Evolutionary conservation across 2,797 vertebrate genomes (phyloP).

Genomic region (Gephyroberyx darwinii): DNA sequence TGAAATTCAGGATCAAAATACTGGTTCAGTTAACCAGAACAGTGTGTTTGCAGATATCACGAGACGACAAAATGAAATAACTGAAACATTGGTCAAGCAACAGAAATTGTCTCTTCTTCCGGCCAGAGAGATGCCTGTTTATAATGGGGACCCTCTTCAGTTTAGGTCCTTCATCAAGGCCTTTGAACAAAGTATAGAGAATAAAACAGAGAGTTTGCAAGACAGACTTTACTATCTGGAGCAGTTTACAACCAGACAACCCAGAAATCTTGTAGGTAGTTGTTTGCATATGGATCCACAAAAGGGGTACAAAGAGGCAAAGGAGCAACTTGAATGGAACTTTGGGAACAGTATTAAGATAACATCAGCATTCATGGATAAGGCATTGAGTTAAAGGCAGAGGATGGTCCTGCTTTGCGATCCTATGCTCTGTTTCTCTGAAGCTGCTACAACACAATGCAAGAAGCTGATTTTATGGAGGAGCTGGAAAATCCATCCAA

Average conservation of each 20-base stretch:
- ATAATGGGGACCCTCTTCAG: background rate
- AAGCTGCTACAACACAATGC: background rate
- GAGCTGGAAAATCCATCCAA: no score
- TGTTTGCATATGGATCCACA: background rate
- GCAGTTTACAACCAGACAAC: background rate
- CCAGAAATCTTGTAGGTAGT: background rate
- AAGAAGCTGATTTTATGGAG: no score
- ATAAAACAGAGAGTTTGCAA: conserved; percentile 5
- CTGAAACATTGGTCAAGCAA: background rate
- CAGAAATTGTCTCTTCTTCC: background rate
- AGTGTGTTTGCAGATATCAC: no score
- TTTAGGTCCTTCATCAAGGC: background rate
- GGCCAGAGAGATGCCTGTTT: background rate
- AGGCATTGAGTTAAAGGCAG: background rate
- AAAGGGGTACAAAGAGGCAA: background rate
- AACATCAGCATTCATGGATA: background rate
- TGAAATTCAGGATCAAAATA: no score
- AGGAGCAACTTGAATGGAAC: background rate
- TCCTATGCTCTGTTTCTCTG: background rate
- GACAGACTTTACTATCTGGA: conserved; percentile 17
- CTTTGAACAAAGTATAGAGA: conserved; percentile 14
- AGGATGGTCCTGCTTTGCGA: background rate
- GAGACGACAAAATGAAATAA: background rate
- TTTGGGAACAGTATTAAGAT: conserved; percentile 12
- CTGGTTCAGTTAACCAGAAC: no score